Conservation (phyloP, 2,797 vertebrate genomes). For the Alfaro cultratus region DNA sequence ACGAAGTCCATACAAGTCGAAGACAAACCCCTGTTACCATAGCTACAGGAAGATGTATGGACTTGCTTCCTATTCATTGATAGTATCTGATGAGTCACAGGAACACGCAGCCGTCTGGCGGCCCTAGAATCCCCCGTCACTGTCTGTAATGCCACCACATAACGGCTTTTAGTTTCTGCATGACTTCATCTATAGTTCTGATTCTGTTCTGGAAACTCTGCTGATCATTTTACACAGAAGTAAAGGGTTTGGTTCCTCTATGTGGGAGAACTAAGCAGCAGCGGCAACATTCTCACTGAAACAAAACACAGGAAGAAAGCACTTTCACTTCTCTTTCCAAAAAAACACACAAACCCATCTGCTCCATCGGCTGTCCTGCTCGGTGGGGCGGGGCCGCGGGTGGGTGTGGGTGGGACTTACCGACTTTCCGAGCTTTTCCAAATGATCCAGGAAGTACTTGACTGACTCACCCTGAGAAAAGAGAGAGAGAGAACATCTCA, state of each 20-base stretch:
- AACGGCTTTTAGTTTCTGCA: background rate
- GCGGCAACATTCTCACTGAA: background rate
- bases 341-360: slow-evolving; percentile 9
- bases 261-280: background rate
- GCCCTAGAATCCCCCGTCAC: background rate
- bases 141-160: background rate
- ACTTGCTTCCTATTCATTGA: background rate
- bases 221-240: background rate
- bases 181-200: background rate
- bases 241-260: background rate
- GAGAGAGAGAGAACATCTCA: slow-evolving; percentile 3
- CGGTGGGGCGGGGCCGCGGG: background rate
- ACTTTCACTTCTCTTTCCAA: slow-evolving; percentile 57
- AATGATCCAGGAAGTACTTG: slow-evolving; percentile 98
- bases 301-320: slow-evolving; percentile 33
- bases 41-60: background rate
- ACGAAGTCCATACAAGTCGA: background rate
- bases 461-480: slow-evolving; percentile 92
- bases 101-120: background rate
- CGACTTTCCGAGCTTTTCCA: slow-evolving; percentile 93
- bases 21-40: background rate
- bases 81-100: background rate
- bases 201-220: background rate
- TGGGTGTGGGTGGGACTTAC: slow-evolving; percentile 81
- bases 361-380: slow-evolving; percentile 9